Percentiles rank a stretch among this genome's conserved stretches.
phyloP scores from a whole-genome alignment of 1,140 invertebrate species.

The Cyclina sinensis region DNA sequence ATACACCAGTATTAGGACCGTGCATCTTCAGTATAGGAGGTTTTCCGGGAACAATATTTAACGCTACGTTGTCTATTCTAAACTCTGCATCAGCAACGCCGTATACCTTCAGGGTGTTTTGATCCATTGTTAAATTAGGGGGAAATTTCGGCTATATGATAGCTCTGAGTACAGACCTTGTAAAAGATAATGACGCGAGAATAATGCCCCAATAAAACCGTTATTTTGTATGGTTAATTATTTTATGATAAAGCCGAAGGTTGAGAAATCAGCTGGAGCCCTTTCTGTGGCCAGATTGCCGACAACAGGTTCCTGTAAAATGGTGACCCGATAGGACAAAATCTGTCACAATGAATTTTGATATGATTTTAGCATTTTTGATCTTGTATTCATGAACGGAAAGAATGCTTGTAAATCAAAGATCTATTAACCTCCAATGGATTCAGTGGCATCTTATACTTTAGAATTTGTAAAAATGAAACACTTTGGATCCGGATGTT shows the following conservation, averaged over 20 bases:
- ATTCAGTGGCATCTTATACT: neutral
- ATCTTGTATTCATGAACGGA: conserved; percentile 37
- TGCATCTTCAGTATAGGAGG: conserved; percentile 42
- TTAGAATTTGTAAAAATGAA: conserved; percentile 5
- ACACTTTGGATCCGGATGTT: neutral
- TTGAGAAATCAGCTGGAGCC: conserved; percentile 49
- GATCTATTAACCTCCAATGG: conserved; percentile 28
- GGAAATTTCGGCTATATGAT: conserved; percentile 64
- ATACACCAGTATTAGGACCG: neutral
- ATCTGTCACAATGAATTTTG: conserved; percentile 64
- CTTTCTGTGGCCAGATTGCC: conserved; percentile 52
- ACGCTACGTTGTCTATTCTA: conserved; percentile 3
- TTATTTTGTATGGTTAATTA: conserved; percentile 66
- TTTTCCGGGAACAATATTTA: conserved; percentile 26
- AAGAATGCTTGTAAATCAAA: conserved; percentile 56
- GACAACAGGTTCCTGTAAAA: conserved; percentile 59
- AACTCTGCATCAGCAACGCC: neutral
- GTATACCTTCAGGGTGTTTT: conserved; percentile 59
- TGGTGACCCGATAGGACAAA: conserved; percentile 63
- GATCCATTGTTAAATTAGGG: conserved; percentile 61
- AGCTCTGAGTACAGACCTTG: conserved; percentile 57
- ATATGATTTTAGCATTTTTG: conserved; percentile 52
- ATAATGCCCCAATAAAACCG: conserved; percentile 66
- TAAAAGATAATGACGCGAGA: conserved; percentile 61
- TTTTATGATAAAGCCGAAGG: conserved; percentile 63